Conservation (phyloP, 1,140 invertebrate species). For the Eurosta solidaginis region DNA sequence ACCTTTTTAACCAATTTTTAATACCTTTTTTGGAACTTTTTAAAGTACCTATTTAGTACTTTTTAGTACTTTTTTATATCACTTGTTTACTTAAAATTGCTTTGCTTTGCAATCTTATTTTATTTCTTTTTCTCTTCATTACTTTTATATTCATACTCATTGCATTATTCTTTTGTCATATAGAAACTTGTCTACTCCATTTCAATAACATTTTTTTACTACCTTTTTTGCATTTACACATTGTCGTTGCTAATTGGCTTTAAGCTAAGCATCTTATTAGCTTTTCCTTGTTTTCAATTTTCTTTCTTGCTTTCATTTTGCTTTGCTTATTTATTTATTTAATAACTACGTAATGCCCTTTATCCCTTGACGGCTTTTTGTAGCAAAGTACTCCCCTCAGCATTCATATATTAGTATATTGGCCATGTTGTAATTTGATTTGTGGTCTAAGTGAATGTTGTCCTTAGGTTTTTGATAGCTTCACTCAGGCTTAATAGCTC, state of each 20-base stretch:
- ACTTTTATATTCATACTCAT: background rate
- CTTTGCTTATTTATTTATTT: background rate
- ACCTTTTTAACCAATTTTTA: too few species aligned
- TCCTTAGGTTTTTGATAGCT: background rate
- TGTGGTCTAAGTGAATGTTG: too few species aligned
- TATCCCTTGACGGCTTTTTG: too few species aligned
- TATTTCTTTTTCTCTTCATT: background rate
- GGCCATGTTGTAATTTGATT: background rate
- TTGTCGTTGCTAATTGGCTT: background rate
- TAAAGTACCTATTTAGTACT: too few species aligned
- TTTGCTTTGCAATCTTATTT: too few species aligned
- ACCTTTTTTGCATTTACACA: background rate
- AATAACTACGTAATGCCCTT: background rate
- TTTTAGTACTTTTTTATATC: too few species aligned
- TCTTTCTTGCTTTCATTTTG: background rate
- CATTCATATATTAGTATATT: background rate
- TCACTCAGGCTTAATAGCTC: background rate
- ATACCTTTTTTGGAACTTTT: too few species aligned
- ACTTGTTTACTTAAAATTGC: too few species aligned
- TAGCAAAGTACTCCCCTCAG: too few species aligned
- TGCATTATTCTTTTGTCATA: background rate
- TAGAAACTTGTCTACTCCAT: background rate
- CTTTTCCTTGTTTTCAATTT: background rate
- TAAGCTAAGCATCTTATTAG: too few species aligned
- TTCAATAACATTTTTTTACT: background rate